Evolutionary conservation across 2,797 vertebrate genomes (phyloP).

Genomic region (Phataginus tricuspis): DNA sequence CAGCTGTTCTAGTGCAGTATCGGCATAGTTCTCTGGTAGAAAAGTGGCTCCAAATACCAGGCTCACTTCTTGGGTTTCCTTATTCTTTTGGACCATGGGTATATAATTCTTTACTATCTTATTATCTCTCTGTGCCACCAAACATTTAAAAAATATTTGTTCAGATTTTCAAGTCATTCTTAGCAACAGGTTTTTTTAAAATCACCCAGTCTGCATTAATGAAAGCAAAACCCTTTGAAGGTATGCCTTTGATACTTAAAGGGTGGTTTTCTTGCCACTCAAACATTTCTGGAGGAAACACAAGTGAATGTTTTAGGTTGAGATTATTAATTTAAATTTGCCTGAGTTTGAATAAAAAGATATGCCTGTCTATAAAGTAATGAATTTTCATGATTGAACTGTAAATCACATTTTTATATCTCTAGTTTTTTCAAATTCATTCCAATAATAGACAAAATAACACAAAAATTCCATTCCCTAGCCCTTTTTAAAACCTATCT

Average conservation of each 20-base stretch:
- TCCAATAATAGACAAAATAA: background rate
- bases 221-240: background rate
- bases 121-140: background rate
- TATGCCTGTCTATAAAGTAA: background rate
- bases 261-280: background rate
- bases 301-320: background rate
- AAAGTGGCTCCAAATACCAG: background rate
- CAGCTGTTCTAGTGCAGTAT: background rate
- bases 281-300: background rate
- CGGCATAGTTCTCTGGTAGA: background rate
- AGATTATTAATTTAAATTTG: slow-evolving; percentile 42
- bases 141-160: background rate
- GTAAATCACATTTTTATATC: background rate
- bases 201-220: background rate
- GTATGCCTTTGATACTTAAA: background rate
- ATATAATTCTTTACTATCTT: background rate
- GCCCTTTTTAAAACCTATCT: background rate
- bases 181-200: background rate
- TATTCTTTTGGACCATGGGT: background rate
- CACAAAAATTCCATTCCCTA: background rate
- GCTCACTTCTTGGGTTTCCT: background rate
- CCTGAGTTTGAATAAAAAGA: slow-evolving; percentile 17
- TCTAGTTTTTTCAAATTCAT: background rate
- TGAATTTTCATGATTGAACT: background rate
- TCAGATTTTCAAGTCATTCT: slow-evolving; percentile 23